Percentiles rank a stretch among this genome's conserved stretches.
Conservation (phyloP, 2,888 invertebrate genomes). For the Anoplius nigerrimus region DNA sequence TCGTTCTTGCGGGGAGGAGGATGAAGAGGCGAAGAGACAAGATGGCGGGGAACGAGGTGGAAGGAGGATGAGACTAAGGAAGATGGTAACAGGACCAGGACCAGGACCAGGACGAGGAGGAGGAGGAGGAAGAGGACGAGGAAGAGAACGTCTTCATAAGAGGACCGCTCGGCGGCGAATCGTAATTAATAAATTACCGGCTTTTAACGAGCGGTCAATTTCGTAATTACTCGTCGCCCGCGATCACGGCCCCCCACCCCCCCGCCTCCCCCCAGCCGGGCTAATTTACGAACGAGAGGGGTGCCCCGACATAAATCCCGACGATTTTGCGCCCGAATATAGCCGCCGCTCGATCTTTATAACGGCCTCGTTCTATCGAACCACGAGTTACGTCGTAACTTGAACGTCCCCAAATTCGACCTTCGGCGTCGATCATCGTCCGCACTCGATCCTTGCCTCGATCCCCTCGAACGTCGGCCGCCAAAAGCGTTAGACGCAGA, state of each 20-base stretch:
- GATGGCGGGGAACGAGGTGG: not conserved
- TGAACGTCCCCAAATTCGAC: too few species aligned
- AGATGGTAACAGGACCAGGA: too few species aligned
- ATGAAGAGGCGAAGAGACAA: not conserved
- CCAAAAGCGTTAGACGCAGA: too few species aligned
- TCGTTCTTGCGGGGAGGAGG: constrained; percentile 2
- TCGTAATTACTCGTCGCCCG: constrained; percentile 44
- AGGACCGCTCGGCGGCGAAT: constrained; percentile 21
- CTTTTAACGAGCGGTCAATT: constrained; percentile 55
- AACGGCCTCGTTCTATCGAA: too few species aligned
- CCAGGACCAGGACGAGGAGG: not conserved
- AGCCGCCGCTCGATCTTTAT: too few species aligned
- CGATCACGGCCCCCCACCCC: too few species aligned
- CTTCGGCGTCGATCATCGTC: too few species aligned
- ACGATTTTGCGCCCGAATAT: constrained; percentile 16
- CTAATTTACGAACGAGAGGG: constrained; percentile 51
- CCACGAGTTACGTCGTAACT: too few species aligned
- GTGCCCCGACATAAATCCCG: constrained; percentile 45
- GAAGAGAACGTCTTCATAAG: constrained; percentile 27
- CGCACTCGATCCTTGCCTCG: too few species aligned
- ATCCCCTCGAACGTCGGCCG: too few species aligned
- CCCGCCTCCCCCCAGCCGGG: not conserved
- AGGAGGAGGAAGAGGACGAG: too few species aligned
- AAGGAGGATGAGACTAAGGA: too few species aligned
- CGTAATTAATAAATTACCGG: constrained; percentile 55